Conservation (phyloP, 30 jellyfish, hydroid and myxozoan species). For the Calvadosia cruxmelitensis region DNA sequence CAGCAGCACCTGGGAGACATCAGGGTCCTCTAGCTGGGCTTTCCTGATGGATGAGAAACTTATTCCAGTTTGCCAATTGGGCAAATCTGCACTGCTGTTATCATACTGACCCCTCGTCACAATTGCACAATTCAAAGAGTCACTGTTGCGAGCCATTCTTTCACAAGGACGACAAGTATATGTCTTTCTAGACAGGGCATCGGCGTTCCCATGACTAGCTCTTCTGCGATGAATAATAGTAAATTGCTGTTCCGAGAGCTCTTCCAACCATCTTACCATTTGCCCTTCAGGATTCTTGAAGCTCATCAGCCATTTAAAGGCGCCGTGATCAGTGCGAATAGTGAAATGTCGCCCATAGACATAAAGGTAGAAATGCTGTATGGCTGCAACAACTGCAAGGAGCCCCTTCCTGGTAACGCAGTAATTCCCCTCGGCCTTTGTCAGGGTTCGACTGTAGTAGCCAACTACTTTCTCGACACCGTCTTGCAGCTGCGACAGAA, state of each 20-base stretch:
- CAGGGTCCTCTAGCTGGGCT: neutral
- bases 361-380: slow-evolving; percentile 13
- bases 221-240: slow-evolving; percentile 26
- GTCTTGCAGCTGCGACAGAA: slow-evolving; percentile 8
- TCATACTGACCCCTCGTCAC: neutral
- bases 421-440: slow-evolving; percentile 20
- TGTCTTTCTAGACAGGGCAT: slow-evolving; percentile 26
- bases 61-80: neutral
- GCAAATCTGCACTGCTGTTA: neutral
- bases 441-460: slow-evolving; percentile 28
- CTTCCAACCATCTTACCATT: slow-evolving; percentile 44
- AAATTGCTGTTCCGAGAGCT: slow-evolving; percentile 21
- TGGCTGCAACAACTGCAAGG: slow-evolving; percentile 34
- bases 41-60: neutral
- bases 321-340: slow-evolving; percentile 40
- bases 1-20: neutral
- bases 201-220: slow-evolving; percentile 29
- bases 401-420: slow-evolving; percentile 41
- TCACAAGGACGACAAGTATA: neutral
- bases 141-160: too few species aligned
- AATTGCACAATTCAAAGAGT: neutral
- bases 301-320: slow-evolving; percentile 28
- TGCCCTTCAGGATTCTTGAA: slow-evolving; percentile 34
- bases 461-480: slow-evolving; percentile 19
- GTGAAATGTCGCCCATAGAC: slow-evolving; percentile 14